Evolutionary conservation across 2,888 invertebrate species (phyloP).

Genomic region (Empis stercorea): DNA sequence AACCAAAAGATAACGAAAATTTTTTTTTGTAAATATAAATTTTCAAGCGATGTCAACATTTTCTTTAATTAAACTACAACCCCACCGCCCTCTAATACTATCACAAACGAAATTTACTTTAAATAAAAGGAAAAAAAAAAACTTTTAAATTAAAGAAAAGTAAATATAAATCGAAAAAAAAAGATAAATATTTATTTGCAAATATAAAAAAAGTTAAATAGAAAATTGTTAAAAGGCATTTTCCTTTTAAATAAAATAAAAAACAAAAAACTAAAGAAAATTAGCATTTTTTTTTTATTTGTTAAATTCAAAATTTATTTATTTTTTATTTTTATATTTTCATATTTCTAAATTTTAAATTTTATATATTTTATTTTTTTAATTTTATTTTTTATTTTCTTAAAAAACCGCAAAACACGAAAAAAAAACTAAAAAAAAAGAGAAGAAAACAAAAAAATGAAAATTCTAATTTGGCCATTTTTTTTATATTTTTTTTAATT

Average conservation of each 20-base stretch:
- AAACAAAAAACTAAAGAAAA: too few relatives aligned
- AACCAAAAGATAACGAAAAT: conserved; percentile 8
- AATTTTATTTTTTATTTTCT: too few relatives aligned
- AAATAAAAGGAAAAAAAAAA: conserved; percentile 14
- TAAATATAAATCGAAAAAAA: conserved; percentile 6
- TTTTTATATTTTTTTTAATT: conserved; percentile 45
- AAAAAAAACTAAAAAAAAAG: conserved; percentile 7
- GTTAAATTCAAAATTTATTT: conserved; percentile 1
- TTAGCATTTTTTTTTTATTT: conserved; percentile 6
- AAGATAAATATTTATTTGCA: conserved; percentile 8
- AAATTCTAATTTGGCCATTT: conserved; percentile 27
- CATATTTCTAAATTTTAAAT: neutral
- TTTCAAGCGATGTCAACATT: conserved; percentile 37
- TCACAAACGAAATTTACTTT: conserved; percentile 16
- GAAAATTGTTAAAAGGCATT: too few relatives aligned
- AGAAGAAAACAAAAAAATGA: conserved; percentile 3
- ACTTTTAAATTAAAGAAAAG: neutral
- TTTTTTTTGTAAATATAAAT: conserved; percentile 5
- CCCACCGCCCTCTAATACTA: too few relatives aligned
- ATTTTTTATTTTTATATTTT: neutral
- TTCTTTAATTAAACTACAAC: conserved; percentile 13
- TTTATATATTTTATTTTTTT: too few relatives aligned
- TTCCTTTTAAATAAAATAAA: too few relatives aligned
- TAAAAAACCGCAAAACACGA: neutral
- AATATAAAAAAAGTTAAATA: conserved; percentile 7